A percentile compares a stretch with the other conserved stretches of the same genome.
phyloP scores from a whole-genome alignment of 2,113 vertebrate genomes.

The Gavia stellata region DNA sequence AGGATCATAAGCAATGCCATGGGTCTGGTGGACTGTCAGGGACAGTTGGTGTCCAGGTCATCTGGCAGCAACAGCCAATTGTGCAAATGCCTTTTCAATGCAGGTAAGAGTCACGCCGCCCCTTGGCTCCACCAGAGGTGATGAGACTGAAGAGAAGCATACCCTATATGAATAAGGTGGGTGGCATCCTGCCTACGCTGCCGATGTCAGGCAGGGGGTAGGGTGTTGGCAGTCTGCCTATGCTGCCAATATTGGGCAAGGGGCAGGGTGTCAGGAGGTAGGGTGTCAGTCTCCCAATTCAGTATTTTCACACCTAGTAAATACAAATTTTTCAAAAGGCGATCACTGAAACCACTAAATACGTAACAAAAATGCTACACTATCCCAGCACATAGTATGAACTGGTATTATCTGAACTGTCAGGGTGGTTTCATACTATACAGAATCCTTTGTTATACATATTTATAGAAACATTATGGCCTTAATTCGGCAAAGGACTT shows the following conservation, averaged over 20 bases:
- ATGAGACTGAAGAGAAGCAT: neutral
- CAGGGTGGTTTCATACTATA: neutral
- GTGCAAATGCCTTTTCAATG: neutral
- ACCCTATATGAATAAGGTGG: too few relatives aligned
- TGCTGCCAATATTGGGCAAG: rapidly evolving
- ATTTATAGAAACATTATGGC: neutral
- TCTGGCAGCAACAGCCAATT: neutral
- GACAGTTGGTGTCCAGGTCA: neutral
- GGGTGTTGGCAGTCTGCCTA: neutral
- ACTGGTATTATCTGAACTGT: neutral
- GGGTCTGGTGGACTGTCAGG: neutral
- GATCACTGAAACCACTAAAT: neutral
- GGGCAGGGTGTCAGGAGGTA: neutral
- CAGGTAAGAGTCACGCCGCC: rapidly evolving
- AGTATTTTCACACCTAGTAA: neutral
- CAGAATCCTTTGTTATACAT: neutral
- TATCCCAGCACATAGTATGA: neutral
- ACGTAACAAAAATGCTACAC: neutral
- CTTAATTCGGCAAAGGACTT: neutral
- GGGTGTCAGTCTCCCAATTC: neutral
- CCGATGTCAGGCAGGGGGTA: rapidly evolving
- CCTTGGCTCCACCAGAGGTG: neutral
- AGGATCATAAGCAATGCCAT: rapidly evolving
- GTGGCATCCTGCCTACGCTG: too few relatives aligned
- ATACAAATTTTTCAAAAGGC: neutral